Conservation (phyloP, 1,140 invertebrate species). For the Triops longicaudatus region DNA sequence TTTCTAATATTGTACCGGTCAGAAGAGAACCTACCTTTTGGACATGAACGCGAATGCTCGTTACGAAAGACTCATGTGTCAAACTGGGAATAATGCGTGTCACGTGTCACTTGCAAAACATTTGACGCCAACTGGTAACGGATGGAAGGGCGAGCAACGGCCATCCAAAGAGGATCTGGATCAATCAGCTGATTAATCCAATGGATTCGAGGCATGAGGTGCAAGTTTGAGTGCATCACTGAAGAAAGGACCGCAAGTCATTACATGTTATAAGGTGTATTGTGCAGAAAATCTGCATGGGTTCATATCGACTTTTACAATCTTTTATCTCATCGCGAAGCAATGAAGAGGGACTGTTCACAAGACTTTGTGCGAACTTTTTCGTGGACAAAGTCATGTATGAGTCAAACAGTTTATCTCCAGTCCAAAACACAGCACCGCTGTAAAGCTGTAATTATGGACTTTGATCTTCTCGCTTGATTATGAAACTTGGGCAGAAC, state of each 20-base stretch:
- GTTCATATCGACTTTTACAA: background rate
- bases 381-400: slow-evolving; percentile 8
- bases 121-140: background rate
- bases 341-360: background rate
- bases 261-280: background rate
- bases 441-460: background rate
- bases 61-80: background rate
- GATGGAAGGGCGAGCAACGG: background rate
- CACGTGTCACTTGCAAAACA: slow-evolving; percentile 12
- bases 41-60: background rate
- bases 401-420: slow-evolving; percentile 12
- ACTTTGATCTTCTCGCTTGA: background rate
- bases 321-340: background rate
- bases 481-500: background rate
- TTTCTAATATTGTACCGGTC: slow-evolving; percentile 10
- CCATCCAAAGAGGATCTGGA: background rate
- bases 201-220: background rate
- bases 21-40: background rate
- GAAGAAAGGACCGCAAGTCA: background rate
- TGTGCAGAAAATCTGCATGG: background rate
- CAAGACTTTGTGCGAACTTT: background rate
- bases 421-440: slow-evolving; percentile 4
- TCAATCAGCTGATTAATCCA: background rate
- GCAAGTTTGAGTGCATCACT: background rate
- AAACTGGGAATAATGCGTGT: slow-evolving; percentile 2